These are phyloP conservation scores for Dynastes hyllus DNA, from an alignment of 2,888 invertebrate genomes.

Conservation along the genomic window DNA sequence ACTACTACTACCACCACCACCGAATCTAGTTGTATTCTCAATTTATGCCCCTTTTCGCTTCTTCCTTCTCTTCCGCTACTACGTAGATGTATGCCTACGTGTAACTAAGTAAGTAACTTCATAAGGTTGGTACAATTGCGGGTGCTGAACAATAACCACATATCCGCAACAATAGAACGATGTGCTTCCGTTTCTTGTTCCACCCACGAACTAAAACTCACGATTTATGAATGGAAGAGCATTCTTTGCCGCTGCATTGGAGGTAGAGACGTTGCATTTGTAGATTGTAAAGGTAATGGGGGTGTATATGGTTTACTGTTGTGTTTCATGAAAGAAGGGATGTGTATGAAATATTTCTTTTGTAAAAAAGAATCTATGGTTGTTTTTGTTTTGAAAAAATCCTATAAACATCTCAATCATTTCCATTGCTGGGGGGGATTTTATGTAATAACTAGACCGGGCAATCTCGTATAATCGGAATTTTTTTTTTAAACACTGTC, in stretches of 20 bases:
- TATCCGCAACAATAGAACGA: conserved; percentile 65
- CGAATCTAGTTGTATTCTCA: conserved; percentile 25
- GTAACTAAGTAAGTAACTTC: conserved; percentile 55
- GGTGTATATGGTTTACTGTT: not conserved
- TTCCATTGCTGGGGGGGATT: too few species aligned
- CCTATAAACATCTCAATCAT: too few species aligned
- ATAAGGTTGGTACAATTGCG: conserved; percentile 64
- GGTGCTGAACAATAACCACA: conserved; percentile 64
- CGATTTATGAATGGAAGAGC: conserved; percentile 44
- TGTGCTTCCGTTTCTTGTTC: conserved; percentile 59
- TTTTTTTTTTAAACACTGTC: too few species aligned
- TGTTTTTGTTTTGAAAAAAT: too few species aligned
- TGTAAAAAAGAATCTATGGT: too few species aligned
- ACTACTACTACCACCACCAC: not conserved
- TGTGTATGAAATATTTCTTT: not conserved
- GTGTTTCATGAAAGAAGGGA: not conserved
- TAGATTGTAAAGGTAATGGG: not conserved
- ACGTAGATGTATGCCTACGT: not conserved
- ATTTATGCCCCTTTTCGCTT: conserved; percentile 23
- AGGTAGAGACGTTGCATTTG: not conserved
- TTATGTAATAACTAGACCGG: too few species aligned
- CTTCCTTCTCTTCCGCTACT: not conserved
- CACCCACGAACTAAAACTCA: conserved; percentile 21
- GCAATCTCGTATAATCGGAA: too few species aligned
- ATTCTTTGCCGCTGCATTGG: not conserved